These are phyloP conservation scores for Thecocarcelia acutangulata DNA, from an alignment of 2,888 invertebrate genomes.

Conservation along the genomic window DNA sequence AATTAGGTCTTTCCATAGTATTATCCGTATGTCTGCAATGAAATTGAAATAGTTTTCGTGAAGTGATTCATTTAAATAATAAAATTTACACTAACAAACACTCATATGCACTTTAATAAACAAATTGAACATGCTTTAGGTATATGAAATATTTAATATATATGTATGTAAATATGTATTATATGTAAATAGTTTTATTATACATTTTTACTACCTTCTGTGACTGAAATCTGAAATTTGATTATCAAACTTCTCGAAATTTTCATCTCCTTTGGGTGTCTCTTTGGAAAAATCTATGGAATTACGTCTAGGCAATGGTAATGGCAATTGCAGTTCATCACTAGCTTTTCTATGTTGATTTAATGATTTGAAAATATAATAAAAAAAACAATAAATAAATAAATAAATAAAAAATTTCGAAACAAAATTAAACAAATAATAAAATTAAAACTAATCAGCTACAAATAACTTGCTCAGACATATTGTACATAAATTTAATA, in stretches of 20 bases:
- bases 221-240: conserved; percentile 85
- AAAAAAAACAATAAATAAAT: conserved; percentile 42
- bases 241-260: conserved; percentile 83
- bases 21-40: conserved; percentile 84
- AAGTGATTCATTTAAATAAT: neutral
- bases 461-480: conserved; percentile 10
- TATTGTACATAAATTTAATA: conserved; percentile 18
- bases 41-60: neutral
- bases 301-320: conserved; percentile 84
- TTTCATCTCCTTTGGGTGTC: conserved; percentile 79
- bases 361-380: conserved; percentile 36
- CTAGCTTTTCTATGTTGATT: conserved; percentile 78
- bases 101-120: neutral
- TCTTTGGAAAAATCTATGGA: conserved; percentile 84
- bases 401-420: conserved; percentile 34
- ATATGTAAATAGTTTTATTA: conserved; percentile 40
- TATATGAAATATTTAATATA: too few relatives aligned
- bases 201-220: conserved; percentile 77
- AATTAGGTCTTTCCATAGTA: conserved; percentile 78
- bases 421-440: conserved; percentile 64
- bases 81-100: neutral
- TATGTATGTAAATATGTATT: neutral
- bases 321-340: conserved; percentile 82
- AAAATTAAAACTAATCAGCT: conserved; percentile 23
- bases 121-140: conserved; percentile 16